These are phyloP conservation scores for Leucoraja erinaceus DNA, from an alignment of 2,113 vertebrate species.

Conservation along the genomic window DNA sequence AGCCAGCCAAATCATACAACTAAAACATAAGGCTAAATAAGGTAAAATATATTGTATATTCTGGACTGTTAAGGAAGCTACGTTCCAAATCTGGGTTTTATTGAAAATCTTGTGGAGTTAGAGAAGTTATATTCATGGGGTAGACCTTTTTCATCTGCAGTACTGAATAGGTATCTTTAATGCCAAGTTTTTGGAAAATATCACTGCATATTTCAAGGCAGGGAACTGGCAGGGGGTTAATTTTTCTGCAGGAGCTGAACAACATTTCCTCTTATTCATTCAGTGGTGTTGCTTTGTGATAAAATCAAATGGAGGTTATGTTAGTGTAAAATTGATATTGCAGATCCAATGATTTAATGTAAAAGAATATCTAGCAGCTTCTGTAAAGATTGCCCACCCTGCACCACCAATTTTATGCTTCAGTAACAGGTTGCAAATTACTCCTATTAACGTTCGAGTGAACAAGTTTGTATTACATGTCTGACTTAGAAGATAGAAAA, in stretches of 20 bases:
- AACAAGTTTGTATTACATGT: background rate
- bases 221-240: background rate
- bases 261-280: background rate
- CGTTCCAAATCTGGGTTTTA: background rate
- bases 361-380: background rate
- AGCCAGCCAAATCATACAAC: background rate
- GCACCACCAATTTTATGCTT: conserved; percentile 17
- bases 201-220: background rate
- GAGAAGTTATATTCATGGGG: background rate
- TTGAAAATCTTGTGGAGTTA: background rate
- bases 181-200: background rate
- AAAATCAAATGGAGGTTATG: background rate
- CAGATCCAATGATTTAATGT: background rate
- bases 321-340: background rate
- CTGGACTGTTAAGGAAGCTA: background rate
- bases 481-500: background rate
- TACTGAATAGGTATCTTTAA: background rate
- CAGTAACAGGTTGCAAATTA: background rate
- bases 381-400: background rate
- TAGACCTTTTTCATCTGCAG: background rate
- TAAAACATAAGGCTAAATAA: background rate
- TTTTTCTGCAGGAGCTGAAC: background rate
- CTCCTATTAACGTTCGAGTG: background rate
- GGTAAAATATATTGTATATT: background rate
- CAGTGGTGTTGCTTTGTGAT: background rate